Percentiles rank a stretch among this genome's conserved stretches.
Evolutionary conservation across 1,140 invertebrate genomes (phyloP).

Genomic region (Formica selysi): DNA sequence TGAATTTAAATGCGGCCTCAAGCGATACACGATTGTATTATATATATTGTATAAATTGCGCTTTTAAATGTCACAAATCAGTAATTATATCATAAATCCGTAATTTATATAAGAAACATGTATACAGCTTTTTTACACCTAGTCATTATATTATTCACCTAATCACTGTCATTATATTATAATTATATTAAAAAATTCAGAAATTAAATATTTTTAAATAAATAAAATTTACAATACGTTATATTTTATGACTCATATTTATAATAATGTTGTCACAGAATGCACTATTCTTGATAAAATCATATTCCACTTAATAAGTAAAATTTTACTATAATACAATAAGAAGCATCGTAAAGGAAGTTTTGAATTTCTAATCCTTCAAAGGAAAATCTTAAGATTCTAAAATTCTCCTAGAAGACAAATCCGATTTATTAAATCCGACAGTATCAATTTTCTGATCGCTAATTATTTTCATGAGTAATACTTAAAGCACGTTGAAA

Average conservation of each 20-base stretch:
- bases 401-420: not conserved
- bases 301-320: not conserved
- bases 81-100: too few relatives aligned
- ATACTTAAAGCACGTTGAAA: not conserved
- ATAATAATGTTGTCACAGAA: not conserved
- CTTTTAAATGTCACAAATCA: not conserved
- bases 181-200: not conserved
- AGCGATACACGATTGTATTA: not conserved
- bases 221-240: not conserved
- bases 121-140: not conserved
- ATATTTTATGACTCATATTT: not conserved
- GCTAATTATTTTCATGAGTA: not conserved
- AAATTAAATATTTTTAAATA: too few relatives aligned
- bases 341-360: not conserved
- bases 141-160: not conserved
- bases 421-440: slow-evolving; percentile 25
- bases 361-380: slow-evolving; percentile 14
- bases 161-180: not conserved
- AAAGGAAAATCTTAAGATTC: slow-evolving; percentile 5
- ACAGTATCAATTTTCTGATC: slow-evolving; percentile 14
- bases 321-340: not conserved
- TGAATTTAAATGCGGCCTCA: slow-evolving; percentile 32
- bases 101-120: not conserved
- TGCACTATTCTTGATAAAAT: not conserved
- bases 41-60: slow-evolving; percentile 2